phyloP scores from a whole-genome alignment of 2,797 vertebrate genomes.

The Tauraco hartlaubi region DNA sequence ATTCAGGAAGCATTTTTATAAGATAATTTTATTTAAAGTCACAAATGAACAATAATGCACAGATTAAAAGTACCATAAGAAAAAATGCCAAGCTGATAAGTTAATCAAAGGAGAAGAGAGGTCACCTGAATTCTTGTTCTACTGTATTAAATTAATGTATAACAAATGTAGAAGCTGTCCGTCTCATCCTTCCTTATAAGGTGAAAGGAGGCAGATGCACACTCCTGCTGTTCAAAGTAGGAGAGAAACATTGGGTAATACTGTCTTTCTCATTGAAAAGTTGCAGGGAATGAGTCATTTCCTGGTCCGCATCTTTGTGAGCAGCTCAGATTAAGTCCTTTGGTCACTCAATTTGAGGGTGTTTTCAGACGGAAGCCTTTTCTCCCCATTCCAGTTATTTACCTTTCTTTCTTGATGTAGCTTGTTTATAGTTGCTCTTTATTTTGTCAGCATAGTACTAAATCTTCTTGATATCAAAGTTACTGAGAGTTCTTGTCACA shows the following conservation, averaged over 20 bases:
- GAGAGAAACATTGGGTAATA: neutral
- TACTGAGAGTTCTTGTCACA: neutral
- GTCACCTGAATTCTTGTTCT: neutral
- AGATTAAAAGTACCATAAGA: neutral
- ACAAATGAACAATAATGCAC: neutral
- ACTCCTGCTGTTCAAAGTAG: neutral
- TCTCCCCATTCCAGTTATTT: neutral
- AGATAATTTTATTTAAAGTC: neutral
- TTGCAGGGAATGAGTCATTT: accelerated
- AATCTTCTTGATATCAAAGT: neutral
- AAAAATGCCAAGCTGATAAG: neutral
- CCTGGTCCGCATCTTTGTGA: neutral
- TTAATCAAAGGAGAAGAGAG: neutral
- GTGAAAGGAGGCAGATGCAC: neutral
- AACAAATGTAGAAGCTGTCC: neutral
- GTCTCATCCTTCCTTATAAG: neutral
- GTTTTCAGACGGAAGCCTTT: neutral
- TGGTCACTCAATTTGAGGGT: neutral
- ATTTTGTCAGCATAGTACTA: neutral
- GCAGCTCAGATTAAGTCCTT: neutral
- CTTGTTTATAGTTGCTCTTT: neutral
- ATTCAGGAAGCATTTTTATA: neutral
- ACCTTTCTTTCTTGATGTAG: neutral
- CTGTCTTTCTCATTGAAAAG: neutral
- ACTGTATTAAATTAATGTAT: neutral